A percentile compares a stretch with the other conserved stretches of the same genome.
Evolutionary conservation across 2,888 invertebrate species (phyloP).

Genomic region (Carpatolechia fugitivella): DNA sequence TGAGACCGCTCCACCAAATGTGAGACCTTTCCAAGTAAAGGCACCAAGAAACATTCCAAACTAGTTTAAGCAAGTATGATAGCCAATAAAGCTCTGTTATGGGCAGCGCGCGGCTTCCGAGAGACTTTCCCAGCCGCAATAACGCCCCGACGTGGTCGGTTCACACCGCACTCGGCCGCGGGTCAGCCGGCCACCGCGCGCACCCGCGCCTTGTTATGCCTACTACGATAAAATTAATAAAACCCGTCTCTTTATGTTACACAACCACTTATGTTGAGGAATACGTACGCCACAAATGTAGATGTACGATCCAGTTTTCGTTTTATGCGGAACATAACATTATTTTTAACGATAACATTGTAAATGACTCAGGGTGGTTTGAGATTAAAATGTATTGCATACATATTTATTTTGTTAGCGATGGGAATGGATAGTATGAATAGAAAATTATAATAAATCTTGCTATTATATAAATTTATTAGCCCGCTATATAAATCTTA

Average conservation of each 20-base stretch:
- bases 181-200: slow-evolving; percentile 43
- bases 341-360: not conserved
- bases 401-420: not conserved
- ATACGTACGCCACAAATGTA: no score
- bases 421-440: not conserved
- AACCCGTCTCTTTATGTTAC: slow-evolving; percentile 1
- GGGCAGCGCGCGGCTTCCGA: slow-evolving; percentile 60
- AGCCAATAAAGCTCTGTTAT: slow-evolving; percentile 70
- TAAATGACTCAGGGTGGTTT: slow-evolving; percentile 1
- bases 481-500: no score
- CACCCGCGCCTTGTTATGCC: slow-evolving; percentile 15
- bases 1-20: slow-evolving; percentile 56
- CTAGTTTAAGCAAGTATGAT: slow-evolving; percentile 69
- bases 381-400: not conserved
- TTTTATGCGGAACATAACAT: not conserved
- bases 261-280: not conserved
- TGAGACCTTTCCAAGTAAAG: slow-evolving; percentile 58
- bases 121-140: slow-evolving; percentile 66
- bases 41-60: slow-evolving; percentile 65
- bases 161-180: slow-evolving; percentile 55
- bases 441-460: no score
- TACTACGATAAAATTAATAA: not conserved
- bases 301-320: not conserved
- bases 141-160: slow-evolving; percentile 40
- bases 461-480: no score